Evolutionary conservation across 2,888 invertebrate species (phyloP).

Genomic region (Epinotia ramella): DNA sequence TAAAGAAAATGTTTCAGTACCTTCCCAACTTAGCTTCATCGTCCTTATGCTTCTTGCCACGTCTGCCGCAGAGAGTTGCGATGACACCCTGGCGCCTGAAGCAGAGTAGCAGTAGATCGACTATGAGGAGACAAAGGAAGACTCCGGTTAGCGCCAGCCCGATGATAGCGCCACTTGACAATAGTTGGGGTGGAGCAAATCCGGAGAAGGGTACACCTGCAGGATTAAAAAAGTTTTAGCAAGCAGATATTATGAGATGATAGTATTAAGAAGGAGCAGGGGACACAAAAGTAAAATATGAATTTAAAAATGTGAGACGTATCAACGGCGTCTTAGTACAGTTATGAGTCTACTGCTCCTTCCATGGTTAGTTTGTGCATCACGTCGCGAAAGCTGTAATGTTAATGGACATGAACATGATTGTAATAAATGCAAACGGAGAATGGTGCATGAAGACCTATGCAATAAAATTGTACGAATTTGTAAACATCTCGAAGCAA

Average conservation of each 20-base stretch:
- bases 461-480: conserved; percentile 29
- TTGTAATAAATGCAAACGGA: conserved; percentile 72
- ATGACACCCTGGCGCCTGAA: conserved; percentile 88
- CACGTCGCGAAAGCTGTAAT: conserved; percentile 76
- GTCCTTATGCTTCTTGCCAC: conserved; percentile 89
- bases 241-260: conserved; percentile 25
- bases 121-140: conserved; percentile 91
- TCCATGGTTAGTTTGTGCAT: conserved; percentile 77
- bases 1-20: conserved; percentile 76
- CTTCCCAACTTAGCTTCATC: conserved; percentile 94
- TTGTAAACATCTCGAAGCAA: conserved; percentile 42
- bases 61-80: conserved; percentile 88
- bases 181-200: conserved; percentile 80
- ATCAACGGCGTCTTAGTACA: not conserved
- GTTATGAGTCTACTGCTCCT: conserved; percentile 70
- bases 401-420: conserved; percentile 78
- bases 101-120: conserved; percentile 94
- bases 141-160: conserved; percentile 94
- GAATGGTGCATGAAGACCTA: conserved; percentile 54
- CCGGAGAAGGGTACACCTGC: conserved; percentile 80
- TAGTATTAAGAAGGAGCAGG: conserved; percentile 63
- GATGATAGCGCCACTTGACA: conserved; percentile 92
- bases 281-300: conserved; percentile 59
- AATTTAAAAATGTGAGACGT: conserved; percentile 26
- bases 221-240: conserved; percentile 55